Percentiles rank a stretch among this genome's conserved stretches.
Conservation (phyloP, 2,797 vertebrate species). For the Hoplostethus atlanticus region DNA sequence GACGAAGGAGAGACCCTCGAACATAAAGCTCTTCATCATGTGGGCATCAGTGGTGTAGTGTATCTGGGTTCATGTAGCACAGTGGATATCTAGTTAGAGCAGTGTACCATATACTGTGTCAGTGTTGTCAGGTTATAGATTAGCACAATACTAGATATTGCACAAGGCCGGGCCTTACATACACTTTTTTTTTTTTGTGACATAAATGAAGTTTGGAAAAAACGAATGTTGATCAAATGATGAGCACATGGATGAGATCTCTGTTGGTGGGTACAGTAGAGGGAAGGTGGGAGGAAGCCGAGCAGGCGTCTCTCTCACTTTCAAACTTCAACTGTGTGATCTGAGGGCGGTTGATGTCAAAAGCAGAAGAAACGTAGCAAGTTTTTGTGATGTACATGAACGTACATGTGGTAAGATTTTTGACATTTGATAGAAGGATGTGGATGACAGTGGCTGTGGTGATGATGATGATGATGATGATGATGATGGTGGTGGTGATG, state of each 20-base stretch:
- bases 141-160: conserved; percentile 55
- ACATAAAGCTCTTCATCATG: conserved; percentile 30
- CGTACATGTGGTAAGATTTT: conserved; percentile 5
- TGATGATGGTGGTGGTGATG: conserved; percentile 2
- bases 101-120: conserved; percentile 42
- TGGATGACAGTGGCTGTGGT: conserved; percentile 12
- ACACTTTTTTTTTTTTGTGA: conserved; percentile 42
- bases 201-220: conserved; percentile 15
- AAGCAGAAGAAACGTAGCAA: conserved; percentile 26
- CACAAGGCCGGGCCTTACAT: conserved; percentile 83
- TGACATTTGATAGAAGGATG: conserved; percentile 23
- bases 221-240: conserved; percentile 22
- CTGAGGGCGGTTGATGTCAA: background rate
- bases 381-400: conserved; percentile 36
- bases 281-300: conserved; percentile 6
- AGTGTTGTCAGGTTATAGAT: conserved; percentile 48
- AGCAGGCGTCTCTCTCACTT: too few relatives aligned
- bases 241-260: background rate
- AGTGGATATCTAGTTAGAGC: conserved; percentile 35
- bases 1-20: conserved; percentile 55
- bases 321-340: too few relatives aligned
- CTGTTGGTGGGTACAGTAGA: conserved; percentile 26
- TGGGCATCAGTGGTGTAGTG: background rate
- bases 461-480: conserved; percentile 7
- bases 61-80: conserved; percentile 42